Conservation (phyloP, 2,797 vertebrate species). For the Labroides dimidiatus region DNA sequence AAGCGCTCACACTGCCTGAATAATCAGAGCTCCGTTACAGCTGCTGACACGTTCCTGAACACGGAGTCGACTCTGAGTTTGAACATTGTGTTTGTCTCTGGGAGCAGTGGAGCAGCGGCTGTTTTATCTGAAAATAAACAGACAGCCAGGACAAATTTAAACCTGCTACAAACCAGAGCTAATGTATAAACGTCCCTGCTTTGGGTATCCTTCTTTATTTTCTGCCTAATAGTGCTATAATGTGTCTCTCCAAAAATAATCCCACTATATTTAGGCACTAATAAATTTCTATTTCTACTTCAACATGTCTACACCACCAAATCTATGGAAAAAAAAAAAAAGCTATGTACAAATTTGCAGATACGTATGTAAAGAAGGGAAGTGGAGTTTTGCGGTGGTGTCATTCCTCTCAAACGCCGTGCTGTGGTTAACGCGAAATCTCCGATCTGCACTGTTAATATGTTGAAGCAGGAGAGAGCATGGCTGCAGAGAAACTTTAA, state of each 20-base stretch:
- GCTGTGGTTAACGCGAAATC: conserved; percentile 35
- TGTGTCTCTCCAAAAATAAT: conserved; percentile 78
- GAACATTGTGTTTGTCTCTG: conserved; percentile 7
- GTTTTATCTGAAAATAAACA: neutral
- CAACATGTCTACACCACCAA: conserved; percentile 69
- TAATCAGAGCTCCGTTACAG: conserved; percentile 16
- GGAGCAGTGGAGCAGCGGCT: conserved; percentile 7
- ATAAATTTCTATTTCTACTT: conserved; percentile 75
- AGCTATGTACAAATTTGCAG: conserved; percentile 80
- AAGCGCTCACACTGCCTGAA: conserved; percentile 4
- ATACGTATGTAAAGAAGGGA: conserved; percentile 63
- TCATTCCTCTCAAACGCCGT: conserved; percentile 86
- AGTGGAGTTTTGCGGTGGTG: conserved; percentile 50
- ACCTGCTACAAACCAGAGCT: conserved; percentile 40
- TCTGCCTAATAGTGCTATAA: conserved; percentile 69
- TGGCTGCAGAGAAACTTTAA: conserved; percentile 35
- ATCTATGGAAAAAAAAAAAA: conserved; percentile 61
- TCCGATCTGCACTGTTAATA: conserved; percentile 12
- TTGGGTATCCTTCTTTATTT: conserved; percentile 26
- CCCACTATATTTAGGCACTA: conserved; percentile 84
- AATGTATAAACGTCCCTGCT: conserved; percentile 23
- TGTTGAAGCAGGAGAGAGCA: neutral
- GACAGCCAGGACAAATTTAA: neutral
- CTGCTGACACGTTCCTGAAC: conserved; percentile 10
- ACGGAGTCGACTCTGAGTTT: conserved; percentile 2